Conservation (phyloP, 2,888 invertebrate species). For the Macrophya annulata region DNA sequence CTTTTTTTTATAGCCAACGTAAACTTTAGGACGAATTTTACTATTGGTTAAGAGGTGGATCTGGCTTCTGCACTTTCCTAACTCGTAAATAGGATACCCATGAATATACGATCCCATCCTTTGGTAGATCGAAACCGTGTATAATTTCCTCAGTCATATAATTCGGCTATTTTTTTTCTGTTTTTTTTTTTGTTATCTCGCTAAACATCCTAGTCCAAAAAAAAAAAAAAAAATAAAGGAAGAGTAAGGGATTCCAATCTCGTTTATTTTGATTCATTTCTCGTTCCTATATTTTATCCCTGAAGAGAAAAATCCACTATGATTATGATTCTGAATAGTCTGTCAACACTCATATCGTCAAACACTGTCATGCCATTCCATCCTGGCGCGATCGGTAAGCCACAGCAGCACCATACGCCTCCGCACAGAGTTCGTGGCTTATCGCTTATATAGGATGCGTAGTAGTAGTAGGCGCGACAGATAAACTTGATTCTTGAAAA, state of each 20-base stretch:
- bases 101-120: neutral
- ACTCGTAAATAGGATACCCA: conserved; percentile 15
- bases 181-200: neutral
- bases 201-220: too few relatives aligned
- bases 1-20: conserved; percentile 45
- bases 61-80: neutral
- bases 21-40: conserved; percentile 48
- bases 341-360: neutral
- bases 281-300: neutral
- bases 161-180: neutral
- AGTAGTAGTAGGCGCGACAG: conserved; percentile 42
- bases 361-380: too few relatives aligned
- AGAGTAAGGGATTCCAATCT: neutral
- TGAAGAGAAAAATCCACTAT: neutral
- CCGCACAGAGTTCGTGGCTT: conserved; percentile 41
- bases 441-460: conserved; percentile 36
- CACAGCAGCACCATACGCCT: conserved; percentile 8
- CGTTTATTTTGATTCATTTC: neutral
- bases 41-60: neutral
- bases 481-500: conserved; percentile 49
- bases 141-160: neutral
- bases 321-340: neutral
- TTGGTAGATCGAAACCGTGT: neutral
- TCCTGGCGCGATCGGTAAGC: conserved; percentile 4
- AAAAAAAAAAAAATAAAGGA: neutral